A percentile compares a stretch with the other conserved stretches of the same genome.
phyloP scores from a whole-genome alignment of 2,113 vertebrate species.

The Ciconia boyciana region DNA sequence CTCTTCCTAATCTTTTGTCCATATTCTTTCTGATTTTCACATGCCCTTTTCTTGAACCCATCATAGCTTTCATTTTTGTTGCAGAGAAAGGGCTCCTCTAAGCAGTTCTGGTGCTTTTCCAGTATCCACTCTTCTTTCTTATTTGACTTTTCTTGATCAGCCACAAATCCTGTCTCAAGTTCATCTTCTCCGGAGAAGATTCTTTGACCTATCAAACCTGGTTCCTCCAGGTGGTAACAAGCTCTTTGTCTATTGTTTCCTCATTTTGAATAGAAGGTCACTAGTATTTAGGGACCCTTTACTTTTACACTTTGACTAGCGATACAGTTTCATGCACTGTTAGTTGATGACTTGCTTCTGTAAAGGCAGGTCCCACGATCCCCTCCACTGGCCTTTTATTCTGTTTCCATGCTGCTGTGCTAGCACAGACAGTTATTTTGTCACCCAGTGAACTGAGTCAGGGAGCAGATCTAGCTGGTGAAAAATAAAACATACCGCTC shows the following conservation, averaged over 20 bases:
- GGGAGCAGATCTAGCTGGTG: not conserved
- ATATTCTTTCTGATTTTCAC: not conserved
- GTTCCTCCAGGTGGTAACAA: not conserved
- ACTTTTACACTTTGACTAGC: not conserved
- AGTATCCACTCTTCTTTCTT: not conserved
- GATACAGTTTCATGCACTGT: not conserved
- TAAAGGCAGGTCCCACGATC: not conserved
- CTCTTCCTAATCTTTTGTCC: not conserved
- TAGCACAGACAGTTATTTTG: not conserved
- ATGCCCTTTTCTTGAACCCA: not conserved
- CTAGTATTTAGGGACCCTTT: fast-evolving
- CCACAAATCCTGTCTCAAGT: not conserved
- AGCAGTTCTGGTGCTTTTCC: not conserved
- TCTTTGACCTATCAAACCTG: not conserved
- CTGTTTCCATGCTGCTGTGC: not conserved
- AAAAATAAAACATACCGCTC: not conserved
- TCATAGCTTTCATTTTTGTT: not conserved
- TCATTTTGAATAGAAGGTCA: not conserved
- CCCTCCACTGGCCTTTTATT: not conserved
- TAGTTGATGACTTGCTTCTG: not conserved
- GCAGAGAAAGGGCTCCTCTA: not conserved
- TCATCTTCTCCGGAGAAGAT: not conserved
- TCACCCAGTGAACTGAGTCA: not conserved
- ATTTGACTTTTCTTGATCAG: not conserved
- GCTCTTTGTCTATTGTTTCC: not conserved